A percentile compares a stretch with the other conserved stretches of the same genome.
These are phyloP conservation scores for Hirtodrosophila confusa DNA, from an alignment of 2,888 invertebrate species.

Conservation along the genomic window DNA sequence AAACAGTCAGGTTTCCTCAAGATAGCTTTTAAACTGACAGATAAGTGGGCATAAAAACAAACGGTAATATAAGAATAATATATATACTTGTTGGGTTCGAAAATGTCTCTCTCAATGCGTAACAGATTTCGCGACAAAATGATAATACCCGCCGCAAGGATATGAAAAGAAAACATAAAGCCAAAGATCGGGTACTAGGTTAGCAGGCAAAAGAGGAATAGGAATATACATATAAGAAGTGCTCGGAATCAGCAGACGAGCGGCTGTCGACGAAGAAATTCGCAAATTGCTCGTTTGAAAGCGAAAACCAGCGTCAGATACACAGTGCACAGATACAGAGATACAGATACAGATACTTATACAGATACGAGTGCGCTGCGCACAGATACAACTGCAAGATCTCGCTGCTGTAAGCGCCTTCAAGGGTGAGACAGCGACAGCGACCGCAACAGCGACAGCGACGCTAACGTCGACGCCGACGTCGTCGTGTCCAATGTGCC, in stretches of 20 bases:
- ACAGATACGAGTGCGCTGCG: conserved; percentile 20
- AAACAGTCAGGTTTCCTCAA: too few relatives aligned
- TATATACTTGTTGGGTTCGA: too few relatives aligned
- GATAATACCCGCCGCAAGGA: neutral
- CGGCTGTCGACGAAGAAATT: conserved; percentile 66
- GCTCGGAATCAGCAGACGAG: conserved; percentile 16
- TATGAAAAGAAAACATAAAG: conserved; percentile 23
- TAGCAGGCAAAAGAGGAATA: conserved; percentile 64
- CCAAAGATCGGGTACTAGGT: conserved; percentile 73
- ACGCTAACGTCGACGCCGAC: conserved; percentile 31
- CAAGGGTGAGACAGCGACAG: conserved; percentile 68
- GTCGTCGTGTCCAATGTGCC: conserved; percentile 78
- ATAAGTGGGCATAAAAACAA: too few relatives aligned
- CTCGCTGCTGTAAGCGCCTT: conserved; percentile 70
- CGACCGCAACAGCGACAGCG: conserved; percentile 18
- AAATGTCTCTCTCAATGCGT: too few relatives aligned
- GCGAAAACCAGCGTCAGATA: conserved; percentile 70
- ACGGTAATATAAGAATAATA: too few relatives aligned
- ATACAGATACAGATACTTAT: conserved; percentile 24
- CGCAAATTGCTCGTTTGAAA: conserved; percentile 76
- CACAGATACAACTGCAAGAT: conserved; percentile 32
- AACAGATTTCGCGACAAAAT: neutral
- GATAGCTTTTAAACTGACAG: too few relatives aligned
- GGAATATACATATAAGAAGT: conserved; percentile 40
- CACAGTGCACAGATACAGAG: conserved; percentile 36